A percentile compares a stretch with the other conserved stretches of the same genome.
These are phyloP conservation scores for Oopsacas minuta DNA, from an alignment of 37 sponge, comb jelly and placozoan genomes.

Conservation along the genomic window DNA sequence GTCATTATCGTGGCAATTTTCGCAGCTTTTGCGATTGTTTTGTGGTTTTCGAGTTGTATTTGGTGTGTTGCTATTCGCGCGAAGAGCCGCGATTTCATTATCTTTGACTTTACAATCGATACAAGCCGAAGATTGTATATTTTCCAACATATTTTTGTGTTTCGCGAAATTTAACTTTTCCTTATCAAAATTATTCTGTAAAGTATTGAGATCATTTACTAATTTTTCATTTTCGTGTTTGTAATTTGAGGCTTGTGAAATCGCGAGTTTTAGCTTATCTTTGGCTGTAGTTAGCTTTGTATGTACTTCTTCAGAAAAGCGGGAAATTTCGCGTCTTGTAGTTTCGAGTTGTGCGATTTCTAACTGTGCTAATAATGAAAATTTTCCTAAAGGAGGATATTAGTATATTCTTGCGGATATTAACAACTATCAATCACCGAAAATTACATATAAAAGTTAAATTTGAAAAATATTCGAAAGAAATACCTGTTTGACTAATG, in stretches of 20 bases:
- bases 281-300: neutral
- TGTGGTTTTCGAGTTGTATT: neutral
- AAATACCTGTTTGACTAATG: neutral
- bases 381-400: neutral
- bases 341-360: neutral
- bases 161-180: neutral
- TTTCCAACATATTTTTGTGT: neutral
- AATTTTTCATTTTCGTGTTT: neutral
- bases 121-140: neutral
- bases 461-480: neutral
- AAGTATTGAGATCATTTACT: neutral
- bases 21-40: neutral
- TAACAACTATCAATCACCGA: neutral
- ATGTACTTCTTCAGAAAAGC: neutral
- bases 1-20: neutral
- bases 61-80: neutral
- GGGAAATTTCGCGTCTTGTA: neutral
- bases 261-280: constrained; percentile 19
- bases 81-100: neutral
- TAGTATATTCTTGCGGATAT: neutral
- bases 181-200: neutral
- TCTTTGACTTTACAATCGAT: constrained; percentile 17
- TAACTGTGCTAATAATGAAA: neutral
- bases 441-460: neutral
- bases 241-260: constrained; percentile 5